Percentiles rank a stretch among this genome's conserved stretches.
These are phyloP conservation scores for Myopa testacea DNA, from an alignment of 2,888 invertebrate species.

Conservation along the genomic window DNA sequence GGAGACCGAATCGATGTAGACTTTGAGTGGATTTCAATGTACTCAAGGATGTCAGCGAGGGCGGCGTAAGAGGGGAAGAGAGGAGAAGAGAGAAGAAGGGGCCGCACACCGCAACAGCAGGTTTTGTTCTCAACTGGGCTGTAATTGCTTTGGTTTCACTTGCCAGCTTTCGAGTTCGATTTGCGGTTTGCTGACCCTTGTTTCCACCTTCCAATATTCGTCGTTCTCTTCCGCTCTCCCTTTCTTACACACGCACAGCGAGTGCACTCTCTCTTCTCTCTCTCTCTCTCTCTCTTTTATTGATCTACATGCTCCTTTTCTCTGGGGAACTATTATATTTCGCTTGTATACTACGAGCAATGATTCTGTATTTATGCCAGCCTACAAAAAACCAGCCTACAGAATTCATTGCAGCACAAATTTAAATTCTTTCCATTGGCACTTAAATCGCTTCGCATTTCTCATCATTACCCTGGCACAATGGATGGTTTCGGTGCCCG, in stretches of 20 bases:
- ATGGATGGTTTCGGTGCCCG: slow-evolving; percentile 1
- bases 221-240: not conserved
- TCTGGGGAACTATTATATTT: no score
- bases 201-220: no score
- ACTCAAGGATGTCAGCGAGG: not conserved
- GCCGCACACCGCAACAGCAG: not conserved
- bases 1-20: slow-evolving; percentile 24
- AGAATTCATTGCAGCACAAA: not conserved
- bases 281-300: not conserved
- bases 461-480: slow-evolving; percentile 27
- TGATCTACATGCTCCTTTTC: no score
- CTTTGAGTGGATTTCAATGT: slow-evolving; percentile 33
- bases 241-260: not conserved
- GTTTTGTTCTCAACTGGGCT: slow-evolving; percentile 5
- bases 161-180: slow-evolving; percentile 22
- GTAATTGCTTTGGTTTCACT: slow-evolving; percentile 30
- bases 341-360: no score
- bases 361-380: no score
- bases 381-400: no score
- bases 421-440: slow-evolving; percentile 21
- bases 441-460: slow-evolving; percentile 21
- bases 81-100: not conserved
- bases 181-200: not conserved
- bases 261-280: not conserved
- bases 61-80: not conserved